Base-by-base conservation (phyloP, 1,140 invertebrate species). In the Trichoplusia ni region DNA sequence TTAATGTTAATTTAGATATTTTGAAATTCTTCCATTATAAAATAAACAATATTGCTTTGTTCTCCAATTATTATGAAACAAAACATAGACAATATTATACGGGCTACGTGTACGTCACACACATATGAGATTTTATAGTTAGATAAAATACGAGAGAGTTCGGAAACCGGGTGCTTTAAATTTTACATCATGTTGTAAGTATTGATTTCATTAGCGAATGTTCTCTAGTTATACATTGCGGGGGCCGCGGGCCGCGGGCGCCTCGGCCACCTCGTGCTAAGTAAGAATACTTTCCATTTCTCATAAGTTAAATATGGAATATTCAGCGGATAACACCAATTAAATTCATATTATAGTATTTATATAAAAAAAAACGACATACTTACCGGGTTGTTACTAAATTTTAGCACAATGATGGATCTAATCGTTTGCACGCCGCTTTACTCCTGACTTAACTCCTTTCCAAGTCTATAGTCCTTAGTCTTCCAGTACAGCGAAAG, bases 101-200 rank as follows among this genome's bases (percentile, higher is more conserved):
- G 81, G 79, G 73, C 83, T 86, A 86, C 77, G 73, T 82, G 80
- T 80, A 83, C 77, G 74, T 81, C 76, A 82, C 71, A 77, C 71
- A 77, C 77, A 86, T 79, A 81, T 80, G 73, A 82, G 76, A 82
- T 78, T 82, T 84, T 87, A 88, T 85, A 86, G 71, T 81, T 81
- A 88, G 73, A 70, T 87, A 86, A 84, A 88, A 82, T 78, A 84
- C 75, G 84, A 88, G 84, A 87, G 85, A 90, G 82, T 88, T 85
- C 77, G 84, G 79, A 85, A 89, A 88, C 87, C 84, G 81, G 87
- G 87, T 90, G 87, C 87, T 90, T 88, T 89, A 90, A 86, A 90
- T 77, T 86, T 88, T 88, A 90, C 84, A 90, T 86, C 84, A 85
- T 86, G 79, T 90, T 88, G 73, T 86, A 86, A 77, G 77, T 79